These are phyloP conservation scores for Euzetes globulus DNA, from an alignment of 2,888 invertebrate genomes.

Conservation along the genomic window DNA sequence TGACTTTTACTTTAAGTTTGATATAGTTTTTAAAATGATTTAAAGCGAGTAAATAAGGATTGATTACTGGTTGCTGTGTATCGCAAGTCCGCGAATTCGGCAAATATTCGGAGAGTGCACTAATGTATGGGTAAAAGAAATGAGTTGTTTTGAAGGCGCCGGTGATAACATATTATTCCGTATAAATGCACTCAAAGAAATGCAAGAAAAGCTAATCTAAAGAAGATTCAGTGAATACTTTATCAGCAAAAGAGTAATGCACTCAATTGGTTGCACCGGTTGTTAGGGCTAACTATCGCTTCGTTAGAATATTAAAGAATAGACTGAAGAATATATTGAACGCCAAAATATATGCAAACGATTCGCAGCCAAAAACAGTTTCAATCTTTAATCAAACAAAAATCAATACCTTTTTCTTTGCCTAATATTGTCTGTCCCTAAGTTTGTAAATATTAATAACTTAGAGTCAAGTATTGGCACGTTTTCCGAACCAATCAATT, in stretches of 20 bases:
- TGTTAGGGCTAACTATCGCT: conserved; percentile 8
- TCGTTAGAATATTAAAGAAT: not conserved
- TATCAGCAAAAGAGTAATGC: conserved; percentile 15
- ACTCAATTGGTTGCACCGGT: not conserved
- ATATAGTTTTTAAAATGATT: no score
- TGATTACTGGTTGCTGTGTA: no score
- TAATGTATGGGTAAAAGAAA: not conserved
- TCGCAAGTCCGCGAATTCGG: no score
- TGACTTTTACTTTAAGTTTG: no score
- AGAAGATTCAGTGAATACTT: not conserved
- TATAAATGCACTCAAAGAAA: conserved; percentile 7
- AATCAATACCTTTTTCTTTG: no score
- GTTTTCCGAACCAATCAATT: not conserved
- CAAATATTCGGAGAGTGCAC: no score
- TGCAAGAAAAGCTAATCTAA: conserved; percentile 23
- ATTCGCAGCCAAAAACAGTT: no score
- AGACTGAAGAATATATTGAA: not conserved
- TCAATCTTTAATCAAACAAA: no score
- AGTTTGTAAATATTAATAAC: not conserved
- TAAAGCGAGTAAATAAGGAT: no score
- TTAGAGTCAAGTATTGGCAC: not conserved
- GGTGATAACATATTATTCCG: conserved; percentile 16
- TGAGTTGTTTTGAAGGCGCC: not conserved
- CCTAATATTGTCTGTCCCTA: not conserved
- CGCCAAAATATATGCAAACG: no score